Conservation (phyloP, 2,888 invertebrate genomes). For the Pachycephus smyrnensis region DNA sequence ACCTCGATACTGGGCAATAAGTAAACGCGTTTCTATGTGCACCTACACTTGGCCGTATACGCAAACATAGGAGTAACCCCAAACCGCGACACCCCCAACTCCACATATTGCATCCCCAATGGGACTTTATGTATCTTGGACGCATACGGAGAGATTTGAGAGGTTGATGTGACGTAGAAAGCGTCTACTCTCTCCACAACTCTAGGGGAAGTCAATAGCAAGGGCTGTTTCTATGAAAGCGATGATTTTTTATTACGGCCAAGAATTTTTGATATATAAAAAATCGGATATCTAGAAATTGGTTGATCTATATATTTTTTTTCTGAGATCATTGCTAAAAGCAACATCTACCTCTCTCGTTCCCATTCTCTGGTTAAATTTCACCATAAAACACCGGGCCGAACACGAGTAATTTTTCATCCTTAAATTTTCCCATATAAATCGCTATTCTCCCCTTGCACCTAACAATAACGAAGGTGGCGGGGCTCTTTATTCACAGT, state of each 20-base stretch:
- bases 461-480: constrained; percentile 6
- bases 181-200: not conserved
- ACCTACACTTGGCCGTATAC: constrained; percentile 23
- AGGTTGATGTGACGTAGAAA: not conserved
- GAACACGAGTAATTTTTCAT: constrained; percentile 20
- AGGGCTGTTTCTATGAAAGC: not conserved
- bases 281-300: not conserved
- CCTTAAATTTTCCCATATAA: constrained; percentile 40
- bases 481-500: not conserved
- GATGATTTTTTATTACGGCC: too few species aligned
- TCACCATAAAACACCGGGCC: not conserved
- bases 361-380: not conserved
- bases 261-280: too few species aligned
- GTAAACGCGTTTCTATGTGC: constrained; percentile 26
- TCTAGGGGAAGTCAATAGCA: not conserved
- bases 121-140: constrained; percentile 34
- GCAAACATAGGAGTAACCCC: constrained; percentile 28
- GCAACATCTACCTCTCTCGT: not conserved
- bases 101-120: constrained; percentile 29
- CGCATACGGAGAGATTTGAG: constrained; percentile 26
- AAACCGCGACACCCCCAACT: constrained; percentile 19
- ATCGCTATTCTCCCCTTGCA: constrained; percentile 33
- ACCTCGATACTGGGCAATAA: constrained; percentile 39
- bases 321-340: not conserved
- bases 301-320: not conserved